Conservation (phyloP, 2,797 vertebrate species). For the Loris lydekkerianus region DNA sequence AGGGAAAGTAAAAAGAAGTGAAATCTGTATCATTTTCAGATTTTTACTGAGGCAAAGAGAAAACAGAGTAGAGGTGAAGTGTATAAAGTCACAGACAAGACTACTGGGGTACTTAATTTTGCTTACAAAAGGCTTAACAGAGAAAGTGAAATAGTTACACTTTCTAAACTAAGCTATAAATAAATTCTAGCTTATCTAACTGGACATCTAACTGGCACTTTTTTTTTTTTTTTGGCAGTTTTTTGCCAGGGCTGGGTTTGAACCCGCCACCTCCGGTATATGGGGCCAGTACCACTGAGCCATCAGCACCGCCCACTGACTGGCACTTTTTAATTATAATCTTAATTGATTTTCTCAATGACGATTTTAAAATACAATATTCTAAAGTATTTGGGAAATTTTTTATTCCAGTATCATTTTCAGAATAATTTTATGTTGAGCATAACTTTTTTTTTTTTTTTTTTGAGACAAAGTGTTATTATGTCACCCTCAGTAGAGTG, state of each 20-base stretch:
- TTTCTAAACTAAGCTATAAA: not conserved
- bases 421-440: not conserved
- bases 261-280: too few species aligned
- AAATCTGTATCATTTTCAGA: conserved; percentile 1
- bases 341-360: conserved; percentile 57
- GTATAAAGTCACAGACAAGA: not conserved
- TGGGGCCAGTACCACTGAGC: not conserved
- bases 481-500: too few species aligned
- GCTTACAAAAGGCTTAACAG: not conserved
- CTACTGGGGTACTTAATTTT: not conserved
- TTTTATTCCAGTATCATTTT: conserved; percentile 31
- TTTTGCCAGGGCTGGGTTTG: not conserved
- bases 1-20: not conserved
- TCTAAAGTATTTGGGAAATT: not conserved
- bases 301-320: not conserved
- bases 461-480: too few species aligned
- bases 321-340: not conserved
- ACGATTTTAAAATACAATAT: not conserved
- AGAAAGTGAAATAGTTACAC: not conserved
- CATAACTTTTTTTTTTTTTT: not conserved
- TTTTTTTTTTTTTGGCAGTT: not conserved
- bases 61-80: not conserved
- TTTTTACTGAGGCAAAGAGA: not conserved
- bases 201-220: not conserved
- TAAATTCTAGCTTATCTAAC: conserved; percentile 33